These are phyloP conservation scores for Aphelinus certus DNA, from an alignment of 1,140 invertebrate genomes.

Conservation along the genomic window DNA sequence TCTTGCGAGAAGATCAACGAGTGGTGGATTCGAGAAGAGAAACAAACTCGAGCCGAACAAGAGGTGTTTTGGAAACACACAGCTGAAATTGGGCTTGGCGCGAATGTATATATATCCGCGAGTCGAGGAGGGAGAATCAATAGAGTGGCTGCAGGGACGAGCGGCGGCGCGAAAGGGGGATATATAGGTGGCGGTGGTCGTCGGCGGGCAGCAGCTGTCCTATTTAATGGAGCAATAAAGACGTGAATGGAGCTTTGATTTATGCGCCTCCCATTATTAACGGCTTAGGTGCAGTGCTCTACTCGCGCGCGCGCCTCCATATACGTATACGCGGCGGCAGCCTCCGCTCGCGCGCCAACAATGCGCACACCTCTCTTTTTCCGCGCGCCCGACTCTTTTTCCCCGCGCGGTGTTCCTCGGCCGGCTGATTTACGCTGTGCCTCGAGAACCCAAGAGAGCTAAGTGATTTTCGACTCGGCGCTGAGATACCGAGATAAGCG, in stretches of 20 bases:
- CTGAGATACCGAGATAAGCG: no score
- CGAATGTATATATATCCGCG: no score
- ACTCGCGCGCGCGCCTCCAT: background rate
- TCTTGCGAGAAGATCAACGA: no score
- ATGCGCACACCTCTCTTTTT: conserved; percentile 5
- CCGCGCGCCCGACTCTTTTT: background rate
- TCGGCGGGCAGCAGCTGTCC: conserved; percentile 57
- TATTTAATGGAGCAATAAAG: conserved; percentile 66
- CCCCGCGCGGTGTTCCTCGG: no score
- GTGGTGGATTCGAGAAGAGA: no score
- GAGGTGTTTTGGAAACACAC: no score
- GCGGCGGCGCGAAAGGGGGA: background rate
- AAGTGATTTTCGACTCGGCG: no score
- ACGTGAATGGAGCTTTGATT: conserved; percentile 64
- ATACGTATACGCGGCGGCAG: background rate
- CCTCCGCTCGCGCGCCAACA: background rate
- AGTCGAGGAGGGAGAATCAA: no score
- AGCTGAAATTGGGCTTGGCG: no score
- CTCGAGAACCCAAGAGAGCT: no score
- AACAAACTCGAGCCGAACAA: no score
- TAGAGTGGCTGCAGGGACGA: background rate
- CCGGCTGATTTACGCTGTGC: no score
- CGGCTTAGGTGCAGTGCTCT: conserved; percentile 49
- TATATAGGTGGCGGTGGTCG: background rate
- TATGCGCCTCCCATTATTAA: conserved; percentile 64